Conservation (phyloP, 2,888 invertebrate species). For the Mesoligia furuncula region DNA sequence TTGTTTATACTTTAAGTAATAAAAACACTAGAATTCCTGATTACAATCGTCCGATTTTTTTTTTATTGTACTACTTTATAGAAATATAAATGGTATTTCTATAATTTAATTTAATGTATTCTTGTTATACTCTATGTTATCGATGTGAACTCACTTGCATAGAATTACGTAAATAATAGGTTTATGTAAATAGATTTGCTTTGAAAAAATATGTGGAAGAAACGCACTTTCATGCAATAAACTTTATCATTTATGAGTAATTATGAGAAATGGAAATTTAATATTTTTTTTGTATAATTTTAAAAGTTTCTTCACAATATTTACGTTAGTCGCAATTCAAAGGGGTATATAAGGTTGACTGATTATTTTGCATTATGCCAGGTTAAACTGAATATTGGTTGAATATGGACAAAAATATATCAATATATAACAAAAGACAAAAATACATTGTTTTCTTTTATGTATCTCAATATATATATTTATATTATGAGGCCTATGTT, state of each 20-base stretch:
- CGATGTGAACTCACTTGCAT: slow-evolving; percentile 76
- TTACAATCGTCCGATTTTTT: slow-evolving; percentile 71
- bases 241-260: slow-evolving; percentile 50
- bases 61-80: slow-evolving; percentile 76
- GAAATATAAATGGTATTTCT: slow-evolving; percentile 76
- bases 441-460: slow-evolving; percentile 54
- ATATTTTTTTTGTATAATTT: slow-evolving; percentile 58
- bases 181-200: slow-evolving; percentile 87
- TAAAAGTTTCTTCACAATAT: slow-evolving; percentile 47
- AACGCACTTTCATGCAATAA: slow-evolving; percentile 72
- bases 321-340: slow-evolving; percentile 63
- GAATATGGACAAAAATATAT: slow-evolving; percentile 60
- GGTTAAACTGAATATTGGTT: slow-evolving; percentile 54
- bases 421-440: slow-evolving; percentile 63
- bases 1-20: slow-evolving; percentile 74
- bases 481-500: slow-evolving; percentile 37
- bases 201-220: slow-evolving; percentile 70
- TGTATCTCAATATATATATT: slow-evolving; percentile 49
- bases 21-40: slow-evolving; percentile 57
- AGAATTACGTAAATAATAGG: slow-evolving; percentile 80
- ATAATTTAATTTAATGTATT: slow-evolving; percentile 74
- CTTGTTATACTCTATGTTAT: slow-evolving; percentile 73
- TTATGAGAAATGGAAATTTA: slow-evolving; percentile 58
- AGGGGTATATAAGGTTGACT: slow-evolving; percentile 64
- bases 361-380: slow-evolving; percentile 62